These are phyloP conservation scores for Varecia variegata DNA, from an alignment of 2,797 vertebrate species.

Conservation along the genomic window DNA sequence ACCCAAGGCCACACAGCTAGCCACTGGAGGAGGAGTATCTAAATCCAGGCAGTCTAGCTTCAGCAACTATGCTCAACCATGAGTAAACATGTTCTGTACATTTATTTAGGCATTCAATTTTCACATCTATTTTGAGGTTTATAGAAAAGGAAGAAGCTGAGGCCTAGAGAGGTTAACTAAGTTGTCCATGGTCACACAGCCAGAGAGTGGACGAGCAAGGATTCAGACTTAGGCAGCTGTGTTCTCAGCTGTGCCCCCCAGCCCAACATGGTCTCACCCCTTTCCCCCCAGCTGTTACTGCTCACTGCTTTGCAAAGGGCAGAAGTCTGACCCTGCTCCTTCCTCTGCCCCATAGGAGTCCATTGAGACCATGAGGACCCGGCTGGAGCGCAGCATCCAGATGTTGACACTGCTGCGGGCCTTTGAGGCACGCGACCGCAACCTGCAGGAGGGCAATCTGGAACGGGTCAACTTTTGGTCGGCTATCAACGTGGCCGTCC, in stretches of 20 bases:
- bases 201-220: background rate
- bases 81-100: background rate
- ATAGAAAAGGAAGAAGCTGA: background rate
- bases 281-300: background rate
- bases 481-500: constrained; percentile 85
- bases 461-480: constrained; percentile 94
- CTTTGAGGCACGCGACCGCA: constrained; percentile 91
- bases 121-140: background rate
- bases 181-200: background rate
- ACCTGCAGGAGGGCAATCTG: constrained; percentile 92
- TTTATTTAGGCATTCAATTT: background rate
- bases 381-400: constrained; percentile 88
- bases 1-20: constrained; percentile 7
- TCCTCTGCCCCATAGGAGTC: constrained; percentile 80
- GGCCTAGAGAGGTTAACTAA: background rate
- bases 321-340: background rate
- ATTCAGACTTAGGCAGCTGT: background rate
- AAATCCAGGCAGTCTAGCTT: background rate
- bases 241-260: background rate
- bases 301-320: background rate
- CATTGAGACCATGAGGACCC: constrained; percentile 85
- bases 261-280: background rate
- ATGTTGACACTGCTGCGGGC: constrained; percentile 86
- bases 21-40: background rate
- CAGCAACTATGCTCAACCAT: background rate